These are phyloP conservation scores for Montipora capitata DNA, from an alignment of 92 coral and sea anemone species.

Conservation along the genomic window DNA sequence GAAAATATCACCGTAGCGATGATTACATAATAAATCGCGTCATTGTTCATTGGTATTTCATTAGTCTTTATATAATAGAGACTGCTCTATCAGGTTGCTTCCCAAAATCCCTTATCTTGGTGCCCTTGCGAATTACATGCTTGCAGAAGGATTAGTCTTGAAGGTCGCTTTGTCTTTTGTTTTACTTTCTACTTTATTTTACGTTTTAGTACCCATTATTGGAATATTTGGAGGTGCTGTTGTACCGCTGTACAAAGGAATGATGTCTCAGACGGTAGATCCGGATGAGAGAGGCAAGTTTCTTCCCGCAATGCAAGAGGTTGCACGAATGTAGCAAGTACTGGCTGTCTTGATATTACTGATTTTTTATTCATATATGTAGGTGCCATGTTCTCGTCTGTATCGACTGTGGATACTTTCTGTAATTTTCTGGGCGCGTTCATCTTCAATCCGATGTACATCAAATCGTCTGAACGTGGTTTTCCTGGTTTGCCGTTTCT, in stretches of 20 bases:
- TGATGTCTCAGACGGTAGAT: constrained; percentile 82
- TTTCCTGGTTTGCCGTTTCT: constrained; percentile 88
- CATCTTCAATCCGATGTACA: constrained; percentile 82
- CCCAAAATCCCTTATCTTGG: too few species aligned
- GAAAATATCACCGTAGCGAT: too few species aligned
- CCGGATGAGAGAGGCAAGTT: constrained; percentile 83
- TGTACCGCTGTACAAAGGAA: constrained; percentile 85
- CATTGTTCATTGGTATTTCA: too few species aligned
- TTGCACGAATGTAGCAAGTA: not conserved
- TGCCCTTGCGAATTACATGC: too few species aligned
- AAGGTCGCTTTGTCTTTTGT: too few species aligned
- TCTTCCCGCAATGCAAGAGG: not conserved
- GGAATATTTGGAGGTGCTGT: constrained; percentile 78
- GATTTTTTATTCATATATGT: not conserved
- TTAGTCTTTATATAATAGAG: too few species aligned
- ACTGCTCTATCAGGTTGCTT: too few species aligned
- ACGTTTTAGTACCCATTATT: constrained; percentile 70
- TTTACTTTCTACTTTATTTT: not conserved
- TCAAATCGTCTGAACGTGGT: constrained; percentile 70
- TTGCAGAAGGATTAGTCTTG: too few species aligned
- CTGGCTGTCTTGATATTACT: too few species aligned
- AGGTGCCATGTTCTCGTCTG: constrained; percentile 87
- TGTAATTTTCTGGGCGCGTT: constrained; percentile 83
- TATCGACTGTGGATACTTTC: constrained; percentile 81
- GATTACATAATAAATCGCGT: too few species aligned